These are phyloP conservation scores for Brotula barbata DNA, from an alignment of 2,797 vertebrate genomes.

Conservation along the genomic window DNA sequence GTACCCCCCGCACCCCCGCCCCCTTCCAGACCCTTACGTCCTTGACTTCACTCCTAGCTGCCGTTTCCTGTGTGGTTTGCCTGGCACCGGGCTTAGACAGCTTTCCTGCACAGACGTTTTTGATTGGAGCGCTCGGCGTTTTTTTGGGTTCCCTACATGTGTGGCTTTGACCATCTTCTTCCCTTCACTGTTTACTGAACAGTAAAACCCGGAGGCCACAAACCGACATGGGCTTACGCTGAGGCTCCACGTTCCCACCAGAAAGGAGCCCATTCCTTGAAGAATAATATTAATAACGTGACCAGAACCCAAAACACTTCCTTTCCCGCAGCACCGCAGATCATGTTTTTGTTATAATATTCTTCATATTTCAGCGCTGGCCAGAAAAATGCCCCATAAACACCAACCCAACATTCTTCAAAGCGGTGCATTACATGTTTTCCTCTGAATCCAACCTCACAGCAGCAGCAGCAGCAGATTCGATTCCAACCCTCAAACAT, in stretches of 20 bases:
- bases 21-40: background rate
- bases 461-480: slow-evolving; percentile 21
- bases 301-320: slow-evolving; percentile 60
- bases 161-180: slow-evolving; percentile 65
- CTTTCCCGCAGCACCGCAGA: slow-evolving; percentile 51
- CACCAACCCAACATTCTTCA: slow-evolving; percentile 41
- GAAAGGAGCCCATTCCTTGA: slow-evolving; percentile 55
- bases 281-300: slow-evolving; percentile 63
- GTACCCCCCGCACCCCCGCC: background rate
- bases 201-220: slow-evolving; percentile 67
- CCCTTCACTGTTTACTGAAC: slow-evolving; percentile 67
- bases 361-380: slow-evolving; percentile 57
- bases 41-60: slow-evolving; percentile 11
- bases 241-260: slow-evolving; percentile 55
- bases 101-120: slow-evolving; percentile 67
- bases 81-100: slow-evolving; percentile 32
- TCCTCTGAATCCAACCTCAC: slow-evolving; percentile 22
- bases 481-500: slow-evolving; percentile 37
- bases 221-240: slow-evolving; percentile 49
- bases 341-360: slow-evolving; percentile 61
- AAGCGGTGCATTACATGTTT: slow-evolving; percentile 37
- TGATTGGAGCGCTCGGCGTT: slow-evolving; percentile 45
- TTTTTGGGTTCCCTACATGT: slow-evolving; percentile 62
- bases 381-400: slow-evolving; percentile 46
- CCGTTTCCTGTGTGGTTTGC: slow-evolving; percentile 54